Conservation (phyloP, 2,888 invertebrate genomes). For the Callimorpha dominula region DNA sequence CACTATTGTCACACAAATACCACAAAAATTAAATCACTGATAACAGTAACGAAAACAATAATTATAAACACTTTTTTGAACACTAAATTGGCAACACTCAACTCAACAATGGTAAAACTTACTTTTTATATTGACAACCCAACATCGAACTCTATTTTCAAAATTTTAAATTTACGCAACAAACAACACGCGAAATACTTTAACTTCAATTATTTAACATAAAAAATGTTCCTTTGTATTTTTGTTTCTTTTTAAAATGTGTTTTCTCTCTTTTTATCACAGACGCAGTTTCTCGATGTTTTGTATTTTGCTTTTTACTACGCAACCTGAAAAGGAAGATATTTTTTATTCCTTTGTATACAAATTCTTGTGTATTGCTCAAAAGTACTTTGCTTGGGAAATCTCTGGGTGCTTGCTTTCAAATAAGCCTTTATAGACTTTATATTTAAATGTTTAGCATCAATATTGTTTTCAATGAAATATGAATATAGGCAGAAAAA, state of each 20-base stretch:
- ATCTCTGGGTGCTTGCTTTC: constrained; percentile 11
- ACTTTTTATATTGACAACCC: constrained; percentile 75
- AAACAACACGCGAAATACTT: constrained; percentile 74
- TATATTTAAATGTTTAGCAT: neutral
- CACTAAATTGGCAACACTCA: constrained; percentile 40
- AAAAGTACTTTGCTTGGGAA: constrained; percentile 44
- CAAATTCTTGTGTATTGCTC: constrained; percentile 35
- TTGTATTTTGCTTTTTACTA: constrained; percentile 31
- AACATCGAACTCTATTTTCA: constrained; percentile 77
- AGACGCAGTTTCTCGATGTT: constrained; percentile 70
- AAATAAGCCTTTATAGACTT: neutral
- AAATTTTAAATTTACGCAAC: constrained; percentile 65
- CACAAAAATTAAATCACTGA: constrained; percentile 46
- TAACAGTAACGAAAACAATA: constrained; percentile 33
- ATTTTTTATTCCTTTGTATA: constrained; percentile 29
- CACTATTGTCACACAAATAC: constrained; percentile 71
- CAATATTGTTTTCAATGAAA: neutral
- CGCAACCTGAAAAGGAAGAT: constrained; percentile 62
- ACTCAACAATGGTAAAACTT: constrained; percentile 60
- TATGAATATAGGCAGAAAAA: neutral
- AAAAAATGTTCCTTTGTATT: constrained; percentile 24
- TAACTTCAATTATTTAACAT: constrained; percentile 51
- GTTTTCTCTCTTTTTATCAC: constrained; percentile 72
- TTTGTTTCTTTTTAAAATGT: constrained; percentile 38
- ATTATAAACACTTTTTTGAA: constrained; percentile 20